These are phyloP conservation scores for Synanthedon tipuliformis DNA, from an alignment of 2,888 invertebrate species.

Conservation along the genomic window DNA sequence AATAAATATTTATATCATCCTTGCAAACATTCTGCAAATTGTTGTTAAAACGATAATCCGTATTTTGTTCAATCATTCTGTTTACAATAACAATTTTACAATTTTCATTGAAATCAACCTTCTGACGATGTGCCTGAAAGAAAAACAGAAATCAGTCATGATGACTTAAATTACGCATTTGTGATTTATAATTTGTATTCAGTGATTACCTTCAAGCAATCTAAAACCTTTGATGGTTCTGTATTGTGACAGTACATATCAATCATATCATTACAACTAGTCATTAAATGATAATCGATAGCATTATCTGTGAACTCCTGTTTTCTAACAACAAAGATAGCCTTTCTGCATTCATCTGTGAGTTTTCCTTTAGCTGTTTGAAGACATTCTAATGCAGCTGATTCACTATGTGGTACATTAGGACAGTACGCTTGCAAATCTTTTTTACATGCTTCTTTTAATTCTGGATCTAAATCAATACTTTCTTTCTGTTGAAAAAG, in stretches of 20 bases:
- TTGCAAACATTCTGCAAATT: conserved; percentile 84
- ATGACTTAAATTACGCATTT: neutral
- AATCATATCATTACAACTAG: conserved; percentile 88
- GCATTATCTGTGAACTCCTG: conserved; percentile 89
- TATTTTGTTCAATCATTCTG: conserved; percentile 90
- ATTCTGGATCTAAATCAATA: conserved; percentile 84
- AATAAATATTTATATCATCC: conserved; percentile 80
- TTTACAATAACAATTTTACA: conserved; percentile 88
- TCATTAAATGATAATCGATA: conserved; percentile 86
- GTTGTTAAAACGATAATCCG: conserved; percentile 91
- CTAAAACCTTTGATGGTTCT: conserved; percentile 76
- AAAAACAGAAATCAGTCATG: conserved; percentile 21
- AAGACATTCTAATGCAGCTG: conserved; percentile 84
- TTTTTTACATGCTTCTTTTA: conserved; percentile 83
- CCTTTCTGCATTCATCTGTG: conserved; percentile 78
- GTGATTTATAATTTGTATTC: neutral
- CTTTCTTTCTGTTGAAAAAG: conserved; percentile 92
- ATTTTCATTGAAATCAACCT: conserved; percentile 81
- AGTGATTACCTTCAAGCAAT: conserved; percentile 77
- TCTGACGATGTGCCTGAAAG: conserved; percentile 77
- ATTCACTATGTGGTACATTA: conserved; percentile 75
- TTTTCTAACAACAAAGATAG: conserved; percentile 86
- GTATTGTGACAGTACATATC: conserved; percentile 83
- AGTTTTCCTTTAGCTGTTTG: conserved; percentile 74
- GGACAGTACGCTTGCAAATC: conserved; percentile 83